A percentile compares a stretch with the other conserved stretches of the same genome.
Conservation (phyloP, 2,113 vertebrate species). For the Stigmatopora nigra region DNA sequence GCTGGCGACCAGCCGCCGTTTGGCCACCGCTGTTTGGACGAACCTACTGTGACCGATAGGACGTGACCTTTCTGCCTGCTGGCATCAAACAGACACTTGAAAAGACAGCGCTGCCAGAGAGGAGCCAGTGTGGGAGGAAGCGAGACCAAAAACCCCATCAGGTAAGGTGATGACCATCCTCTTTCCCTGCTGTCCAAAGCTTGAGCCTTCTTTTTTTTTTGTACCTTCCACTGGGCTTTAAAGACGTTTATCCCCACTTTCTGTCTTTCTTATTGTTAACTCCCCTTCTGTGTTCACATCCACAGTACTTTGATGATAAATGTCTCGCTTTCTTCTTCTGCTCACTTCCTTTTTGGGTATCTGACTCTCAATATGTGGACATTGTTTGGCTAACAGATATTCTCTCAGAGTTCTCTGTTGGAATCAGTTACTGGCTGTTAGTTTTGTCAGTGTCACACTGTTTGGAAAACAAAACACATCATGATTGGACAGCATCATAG, state of each 20-base stretch:
- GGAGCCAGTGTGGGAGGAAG: conserved; percentile 61
- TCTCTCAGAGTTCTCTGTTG: conserved; percentile 24
- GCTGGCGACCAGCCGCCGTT: conserved; percentile 43
- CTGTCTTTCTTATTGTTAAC: conserved; percentile 32
- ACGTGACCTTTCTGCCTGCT: conserved; percentile 67
- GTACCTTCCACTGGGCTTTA: conserved; percentile 61
- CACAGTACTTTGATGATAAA: conserved; percentile 52
- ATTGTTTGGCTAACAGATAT: conserved; percentile 41
- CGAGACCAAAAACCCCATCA: conserved; percentile 70
- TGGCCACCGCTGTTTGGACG: conserved; percentile 30
- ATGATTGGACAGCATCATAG: not conserved
- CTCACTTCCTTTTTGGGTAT: conserved; percentile 49
- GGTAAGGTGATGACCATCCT: conserved; percentile 73
- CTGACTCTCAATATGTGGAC: conserved; percentile 44
- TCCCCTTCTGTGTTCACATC: conserved; percentile 37
- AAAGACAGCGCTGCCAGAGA: conserved; percentile 64
- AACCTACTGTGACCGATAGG: conserved; percentile 69
- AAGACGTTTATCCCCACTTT: conserved; percentile 51
- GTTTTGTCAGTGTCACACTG: conserved; percentile 1
- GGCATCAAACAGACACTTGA: conserved; percentile 71
- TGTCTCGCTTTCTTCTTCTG: conserved; percentile 48
- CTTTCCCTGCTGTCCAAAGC: conserved; percentile 58
- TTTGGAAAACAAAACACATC: conserved; percentile 4
- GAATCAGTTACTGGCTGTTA: not conserved
- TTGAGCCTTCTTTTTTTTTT: conserved; percentile 51